Conservation (phyloP, 1,140 invertebrate genomes). For the Drosophila willistoni region DNA sequence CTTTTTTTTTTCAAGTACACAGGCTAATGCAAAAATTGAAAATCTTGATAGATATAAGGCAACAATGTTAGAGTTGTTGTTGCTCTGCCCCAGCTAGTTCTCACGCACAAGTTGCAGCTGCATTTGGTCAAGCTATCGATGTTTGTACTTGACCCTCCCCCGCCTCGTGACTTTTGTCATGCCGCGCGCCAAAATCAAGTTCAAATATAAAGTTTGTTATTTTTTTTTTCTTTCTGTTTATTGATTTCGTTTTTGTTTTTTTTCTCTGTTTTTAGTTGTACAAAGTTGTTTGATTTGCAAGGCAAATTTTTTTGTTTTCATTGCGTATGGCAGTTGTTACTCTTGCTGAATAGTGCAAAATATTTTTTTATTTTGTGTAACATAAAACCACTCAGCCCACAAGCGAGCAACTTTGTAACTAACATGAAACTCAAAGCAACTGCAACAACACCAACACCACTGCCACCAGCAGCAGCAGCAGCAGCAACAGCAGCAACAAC, state of each 20-base stretch:
- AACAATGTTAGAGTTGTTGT: slow-evolving; percentile 30
- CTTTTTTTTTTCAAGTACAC: slow-evolving; percentile 58
- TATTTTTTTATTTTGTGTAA: slow-evolving; percentile 62
- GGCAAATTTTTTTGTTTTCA: slow-evolving; percentile 59
- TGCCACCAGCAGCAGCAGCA: slow-evolving; percentile 24
- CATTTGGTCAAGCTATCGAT: slow-evolving; percentile 59
- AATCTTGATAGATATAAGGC: slow-evolving; percentile 81
- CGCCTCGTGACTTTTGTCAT: slow-evolving; percentile 65
- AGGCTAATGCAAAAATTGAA: slow-evolving; percentile 71
- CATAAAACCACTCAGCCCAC: slow-evolving; percentile 68
- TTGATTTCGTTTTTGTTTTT: background rate
- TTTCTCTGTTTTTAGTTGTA: background rate
- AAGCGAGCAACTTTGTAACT: slow-evolving; percentile 49
- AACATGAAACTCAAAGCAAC: slow-evolving; percentile 51
- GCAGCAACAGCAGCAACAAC: slow-evolving; percentile 38
- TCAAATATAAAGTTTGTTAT: slow-evolving; percentile 56
- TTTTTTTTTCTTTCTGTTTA: background rate
- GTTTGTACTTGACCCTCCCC: slow-evolving; percentile 57
- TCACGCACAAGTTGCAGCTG: slow-evolving; percentile 74
- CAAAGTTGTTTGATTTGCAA: slow-evolving; percentile 63
- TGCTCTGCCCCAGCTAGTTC: slow-evolving; percentile 60
- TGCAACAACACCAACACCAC: slow-evolving; percentile 30
- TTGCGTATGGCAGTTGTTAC: slow-evolving; percentile 36
- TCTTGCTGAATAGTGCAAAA: slow-evolving; percentile 60
- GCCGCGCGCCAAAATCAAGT: slow-evolving; percentile 75